These are phyloP conservation scores for Ochropleura leucogaster DNA, from an alignment of 2,888 invertebrate genomes.

Conservation along the genomic window DNA sequence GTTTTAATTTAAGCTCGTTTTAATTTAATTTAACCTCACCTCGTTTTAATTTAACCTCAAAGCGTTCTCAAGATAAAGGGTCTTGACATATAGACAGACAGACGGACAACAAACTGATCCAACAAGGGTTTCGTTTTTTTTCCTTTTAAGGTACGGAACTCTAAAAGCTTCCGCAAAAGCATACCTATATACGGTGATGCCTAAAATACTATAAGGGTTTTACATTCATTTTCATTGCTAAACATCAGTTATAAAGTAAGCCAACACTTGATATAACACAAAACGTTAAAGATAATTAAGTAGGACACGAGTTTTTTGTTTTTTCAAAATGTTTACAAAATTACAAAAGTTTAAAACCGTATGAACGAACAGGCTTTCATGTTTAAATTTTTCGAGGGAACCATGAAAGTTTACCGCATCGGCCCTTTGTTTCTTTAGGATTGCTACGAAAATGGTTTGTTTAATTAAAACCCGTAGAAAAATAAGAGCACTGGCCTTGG, in stretches of 20 bases:
- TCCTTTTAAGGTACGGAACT: too few relatives aligned
- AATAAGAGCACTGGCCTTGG: not conserved
- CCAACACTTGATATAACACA: not conserved
- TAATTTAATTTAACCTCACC: too few relatives aligned
- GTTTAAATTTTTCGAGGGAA: slow-evolving; percentile 21
- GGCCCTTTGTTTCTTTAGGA: slow-evolving; percentile 32
- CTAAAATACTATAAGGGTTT: not conserved
- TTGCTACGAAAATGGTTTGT: slow-evolving; percentile 23
- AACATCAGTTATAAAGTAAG: not conserved
- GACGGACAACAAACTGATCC: too few relatives aligned
- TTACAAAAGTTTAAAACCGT: slow-evolving; percentile 11
- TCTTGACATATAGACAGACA: too few relatives aligned
- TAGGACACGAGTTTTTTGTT: not conserved
- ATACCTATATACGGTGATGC: too few relatives aligned
- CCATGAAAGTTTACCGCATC: slow-evolving; percentile 13
- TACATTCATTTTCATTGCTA: not conserved
- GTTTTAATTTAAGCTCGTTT: too few relatives aligned
- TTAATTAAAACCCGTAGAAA: slow-evolving; percentile 31
- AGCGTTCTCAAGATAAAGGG: too few relatives aligned
- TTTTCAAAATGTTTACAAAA: not conserved
- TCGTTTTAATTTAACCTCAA: too few relatives aligned
- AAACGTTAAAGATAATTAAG: not conserved
- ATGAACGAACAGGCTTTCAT: slow-evolving; percentile 1
- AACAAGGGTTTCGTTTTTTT: too few relatives aligned
- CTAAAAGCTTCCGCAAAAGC: too few relatives aligned